phyloP scores from a whole-genome alignment of 2,797 vertebrate genomes.

The Gorsachius magnificus region DNA sequence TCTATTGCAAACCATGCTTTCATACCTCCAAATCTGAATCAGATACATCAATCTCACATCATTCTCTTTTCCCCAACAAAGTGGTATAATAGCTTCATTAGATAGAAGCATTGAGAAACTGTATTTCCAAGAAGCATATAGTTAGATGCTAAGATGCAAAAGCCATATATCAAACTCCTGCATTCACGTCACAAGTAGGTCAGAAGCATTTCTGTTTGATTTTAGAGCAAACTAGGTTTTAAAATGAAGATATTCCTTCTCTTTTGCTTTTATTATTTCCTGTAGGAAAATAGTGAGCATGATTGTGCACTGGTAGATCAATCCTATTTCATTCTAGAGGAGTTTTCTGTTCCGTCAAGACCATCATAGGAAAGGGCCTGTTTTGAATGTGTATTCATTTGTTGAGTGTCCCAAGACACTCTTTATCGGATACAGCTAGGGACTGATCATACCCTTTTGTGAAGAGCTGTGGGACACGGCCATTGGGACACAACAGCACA shows the following conservation, averaged over 20 bases:
- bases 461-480: fast-evolving
- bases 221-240: not conserved
- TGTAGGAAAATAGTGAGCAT: not conserved
- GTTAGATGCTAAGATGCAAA: not conserved
- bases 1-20: not conserved
- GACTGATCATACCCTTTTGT: not conserved
- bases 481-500: not conserved
- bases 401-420: not conserved
- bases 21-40: not conserved
- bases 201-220: not conserved
- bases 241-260: not conserved
- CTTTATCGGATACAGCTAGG: not conserved
- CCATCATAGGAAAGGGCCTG: not conserved
- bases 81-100: not conserved
- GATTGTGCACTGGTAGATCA: not conserved
- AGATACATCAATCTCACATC: not conserved
- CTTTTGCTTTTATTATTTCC: not conserved
- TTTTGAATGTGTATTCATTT: not conserved
- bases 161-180: not conserved
- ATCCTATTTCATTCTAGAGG: not conserved
- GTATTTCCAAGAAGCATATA: not conserved
- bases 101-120: not conserved
- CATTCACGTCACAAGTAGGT: not conserved
- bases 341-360: not conserved
- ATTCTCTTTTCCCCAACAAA: not conserved